These are phyloP conservation scores for Dicaeum eximium DNA, from an alignment of 2,113 vertebrate genomes.

Conservation along the genomic window DNA sequence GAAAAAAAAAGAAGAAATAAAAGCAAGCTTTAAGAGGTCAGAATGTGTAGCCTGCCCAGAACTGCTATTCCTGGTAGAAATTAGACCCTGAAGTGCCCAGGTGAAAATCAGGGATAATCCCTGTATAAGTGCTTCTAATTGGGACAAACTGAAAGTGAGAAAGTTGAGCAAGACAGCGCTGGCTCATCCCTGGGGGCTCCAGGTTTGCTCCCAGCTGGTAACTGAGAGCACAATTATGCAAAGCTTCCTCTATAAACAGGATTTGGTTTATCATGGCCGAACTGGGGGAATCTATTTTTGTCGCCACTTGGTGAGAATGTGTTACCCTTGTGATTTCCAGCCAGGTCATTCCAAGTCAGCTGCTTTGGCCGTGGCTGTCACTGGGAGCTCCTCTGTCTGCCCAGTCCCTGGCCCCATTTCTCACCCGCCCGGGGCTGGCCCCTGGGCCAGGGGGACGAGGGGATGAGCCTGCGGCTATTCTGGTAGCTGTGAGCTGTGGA, in stretches of 20 bases:
- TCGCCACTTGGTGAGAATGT: neutral
- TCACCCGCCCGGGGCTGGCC: neutral
- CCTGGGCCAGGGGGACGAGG: neutral
- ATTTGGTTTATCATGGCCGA: neutral
- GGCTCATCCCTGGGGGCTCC: neutral
- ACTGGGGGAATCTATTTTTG: conserved; percentile 39
- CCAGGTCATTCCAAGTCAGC: conserved; percentile 45
- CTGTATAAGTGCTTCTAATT: conserved; percentile 31
- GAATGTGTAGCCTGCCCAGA: neutral
- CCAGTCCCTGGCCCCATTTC: neutral
- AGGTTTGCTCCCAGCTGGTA: neutral
- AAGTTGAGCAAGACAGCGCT: neutral
- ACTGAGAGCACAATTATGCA: neutral
- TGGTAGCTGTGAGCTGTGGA: conserved; percentile 73
- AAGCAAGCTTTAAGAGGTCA: neutral
- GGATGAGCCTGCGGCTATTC: conserved; percentile 73
- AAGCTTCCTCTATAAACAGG: conserved; percentile 36
- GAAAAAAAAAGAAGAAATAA: neutral
- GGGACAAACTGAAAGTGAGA: conserved; percentile 17
- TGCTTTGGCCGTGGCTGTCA: neutral
- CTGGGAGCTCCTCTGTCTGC: neutral
- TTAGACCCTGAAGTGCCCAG: neutral
- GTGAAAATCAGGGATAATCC: conserved; percentile 62
- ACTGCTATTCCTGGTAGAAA: conserved; percentile 24
- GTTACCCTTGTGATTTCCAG: conserved; percentile 27